Evolutionary conservation across 2,797 vertebrate species (phyloP), one percentile per base, ranked within the genome.

Genomic region (Urosaurus nigricauda): DNA sequence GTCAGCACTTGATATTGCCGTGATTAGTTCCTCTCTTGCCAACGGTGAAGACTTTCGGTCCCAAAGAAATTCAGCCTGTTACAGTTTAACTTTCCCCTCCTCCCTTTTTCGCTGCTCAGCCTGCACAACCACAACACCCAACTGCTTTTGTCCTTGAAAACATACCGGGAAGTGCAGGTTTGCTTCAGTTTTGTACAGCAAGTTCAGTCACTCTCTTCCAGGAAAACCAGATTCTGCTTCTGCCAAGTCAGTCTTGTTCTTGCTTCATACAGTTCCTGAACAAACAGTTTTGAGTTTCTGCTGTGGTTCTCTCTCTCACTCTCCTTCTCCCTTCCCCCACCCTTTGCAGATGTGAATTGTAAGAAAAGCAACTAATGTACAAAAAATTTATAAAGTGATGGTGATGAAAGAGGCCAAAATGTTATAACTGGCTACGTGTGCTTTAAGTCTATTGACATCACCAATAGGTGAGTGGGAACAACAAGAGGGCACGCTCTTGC

Each of bases 161-260:
- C n/a, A 43, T n/a, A 85, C 85, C 63, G 43, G 90, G 85, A 91
- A 91, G 53, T 85, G 71, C 63, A 81, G 78, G 79, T 85, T 91
- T 65, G 79, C 85, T 70, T 90, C 87, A 85, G 86, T 53, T 75
- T 70, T 78, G 40, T 80, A 86, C 87, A 87, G 77, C 77, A 73
- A 83, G 81, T 74, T 88, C 85, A 80, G 78, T 84, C 78, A 81
- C 60, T 80, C 87, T 83, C 88, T 89, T 89, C 88, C 88, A 85
- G 85, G 90, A 91, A 91, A 87, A 70, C 17, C 35, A 35, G n/a
- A 21, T 81, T 78, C 56, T 16, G 43, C 65, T 74, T 79, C 70
- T 74, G 90, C 84, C 87, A 88, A 88, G 79, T 83, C 56, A 83
- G 80, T 40, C 70, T 75, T 81, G 70, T 32, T 85, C 78, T 90